Percentiles rank a stretch among this genome's conserved stretches.
Evolutionary conservation across 2,888 invertebrate genomes (phyloP).

Genomic region (Trichogramma evanescens): DNA sequence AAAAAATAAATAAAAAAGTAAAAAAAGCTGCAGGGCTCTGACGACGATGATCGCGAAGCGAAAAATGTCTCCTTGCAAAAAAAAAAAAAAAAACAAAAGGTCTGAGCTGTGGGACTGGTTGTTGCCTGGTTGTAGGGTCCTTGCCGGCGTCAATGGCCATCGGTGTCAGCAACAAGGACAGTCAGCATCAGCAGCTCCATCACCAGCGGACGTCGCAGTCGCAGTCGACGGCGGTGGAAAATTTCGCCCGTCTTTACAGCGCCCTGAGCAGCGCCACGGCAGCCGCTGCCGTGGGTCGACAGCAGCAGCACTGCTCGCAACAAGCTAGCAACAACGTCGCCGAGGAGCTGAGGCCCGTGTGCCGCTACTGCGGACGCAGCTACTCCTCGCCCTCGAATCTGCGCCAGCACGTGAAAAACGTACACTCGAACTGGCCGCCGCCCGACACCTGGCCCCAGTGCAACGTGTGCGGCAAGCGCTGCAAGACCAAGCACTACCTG

Average conservation of each 20-base stretch:
- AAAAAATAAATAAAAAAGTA: no score
- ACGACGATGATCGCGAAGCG: no score
- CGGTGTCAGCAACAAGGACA: no score
- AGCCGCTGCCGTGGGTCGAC: conserved; percentile 5
- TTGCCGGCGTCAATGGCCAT: conserved; percentile 10
- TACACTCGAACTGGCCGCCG: conserved; percentile 62
- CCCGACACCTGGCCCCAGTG: conserved; percentile 67
- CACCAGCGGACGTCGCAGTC: no score
- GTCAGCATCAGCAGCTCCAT: no score
- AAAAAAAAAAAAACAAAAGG: not conserved
- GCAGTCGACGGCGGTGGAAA: conserved; percentile 34
- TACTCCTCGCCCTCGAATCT: conserved; percentile 69
- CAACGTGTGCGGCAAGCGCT: conserved; percentile 66
- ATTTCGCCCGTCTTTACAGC: conserved; percentile 44
- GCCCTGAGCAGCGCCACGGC: conserved; percentile 32
- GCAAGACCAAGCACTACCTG: conserved; percentile 71
- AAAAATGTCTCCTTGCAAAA: no score
- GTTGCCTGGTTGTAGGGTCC: conserved; percentile 47
- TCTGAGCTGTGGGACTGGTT: conserved; percentile 20
- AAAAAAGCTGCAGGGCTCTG: no score
- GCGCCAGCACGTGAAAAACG: conserved; percentile 70
- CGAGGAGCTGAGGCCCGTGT: conserved; percentile 55
- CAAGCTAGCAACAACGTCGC: not conserved
- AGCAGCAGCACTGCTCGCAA: no score
- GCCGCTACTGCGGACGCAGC: conserved; percentile 65